A percentile compares a stretch with the other conserved stretches of the same genome.
phyloP scores from a whole-genome alignment of 2,888 invertebrate species.

The Cerastis leucographa region DNA sequence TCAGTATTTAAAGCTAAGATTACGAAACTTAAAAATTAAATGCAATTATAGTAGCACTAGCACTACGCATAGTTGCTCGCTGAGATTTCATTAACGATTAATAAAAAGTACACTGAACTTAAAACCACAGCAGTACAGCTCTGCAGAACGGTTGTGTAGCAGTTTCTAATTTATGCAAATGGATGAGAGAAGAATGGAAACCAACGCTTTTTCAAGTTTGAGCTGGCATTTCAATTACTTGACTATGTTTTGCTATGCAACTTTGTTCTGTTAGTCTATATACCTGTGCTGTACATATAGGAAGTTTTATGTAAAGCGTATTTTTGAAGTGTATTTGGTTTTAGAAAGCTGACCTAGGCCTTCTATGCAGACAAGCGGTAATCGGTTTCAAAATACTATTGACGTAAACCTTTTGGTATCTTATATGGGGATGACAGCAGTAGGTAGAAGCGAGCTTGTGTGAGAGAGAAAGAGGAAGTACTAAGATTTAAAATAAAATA shows the following conservation, averaged over 20 bases:
- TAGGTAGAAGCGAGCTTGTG: no score
- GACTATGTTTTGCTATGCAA: constrained; percentile 10
- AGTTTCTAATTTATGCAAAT: constrained; percentile 59
- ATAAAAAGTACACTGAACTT: constrained; percentile 37
- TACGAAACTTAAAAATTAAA: not conserved
- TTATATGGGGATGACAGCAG: no score
- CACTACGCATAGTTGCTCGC: not conserved
- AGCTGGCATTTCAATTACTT: constrained; percentile 44
- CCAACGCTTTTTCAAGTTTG: constrained; percentile 39
- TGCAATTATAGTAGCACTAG: not conserved
- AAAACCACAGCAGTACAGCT: constrained; percentile 28
- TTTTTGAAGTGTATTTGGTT: not conserved
- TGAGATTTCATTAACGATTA: constrained; percentile 20
- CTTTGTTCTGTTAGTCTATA: not conserved
- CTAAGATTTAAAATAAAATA: no score
- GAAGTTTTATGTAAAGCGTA: not conserved
- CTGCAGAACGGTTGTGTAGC: constrained; percentile 14
- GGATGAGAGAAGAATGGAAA: constrained; percentile 37
- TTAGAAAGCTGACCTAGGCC: not conserved
- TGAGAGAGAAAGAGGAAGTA: no score
- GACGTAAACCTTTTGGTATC: not conserved
- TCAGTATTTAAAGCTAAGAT: no score
- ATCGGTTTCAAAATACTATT: not conserved
- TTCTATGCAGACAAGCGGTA: no score
- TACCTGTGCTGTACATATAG: not conserved